These are phyloP conservation scores for Lepidothrix coronata DNA, from an alignment of 2,113 vertebrate species.

Conservation along the genomic window DNA sequence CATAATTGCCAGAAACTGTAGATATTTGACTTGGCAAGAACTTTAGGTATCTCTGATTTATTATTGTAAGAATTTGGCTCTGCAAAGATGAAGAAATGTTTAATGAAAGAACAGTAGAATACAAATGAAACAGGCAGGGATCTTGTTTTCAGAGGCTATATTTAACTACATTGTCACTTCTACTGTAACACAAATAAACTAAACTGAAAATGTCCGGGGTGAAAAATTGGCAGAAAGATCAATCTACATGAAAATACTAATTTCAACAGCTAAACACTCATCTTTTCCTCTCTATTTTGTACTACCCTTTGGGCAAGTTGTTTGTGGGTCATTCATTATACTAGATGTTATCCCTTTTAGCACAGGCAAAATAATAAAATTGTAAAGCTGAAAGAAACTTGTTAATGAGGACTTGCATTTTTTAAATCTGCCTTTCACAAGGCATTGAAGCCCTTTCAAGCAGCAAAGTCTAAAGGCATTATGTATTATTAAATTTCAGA, in stretches of 20 bases:
- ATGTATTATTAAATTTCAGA: background rate
- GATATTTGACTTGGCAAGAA: constrained; percentile 85
- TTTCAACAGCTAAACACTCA: constrained; percentile 42
- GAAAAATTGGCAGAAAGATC: constrained; percentile 19
- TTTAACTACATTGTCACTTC: constrained; percentile 74
- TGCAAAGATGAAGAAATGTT: constrained; percentile 81
- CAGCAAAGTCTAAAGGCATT: background rate
- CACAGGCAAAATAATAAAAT: background rate
- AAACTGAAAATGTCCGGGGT: constrained; percentile 52
- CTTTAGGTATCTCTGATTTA: constrained; percentile 79
- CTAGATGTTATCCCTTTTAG: background rate
- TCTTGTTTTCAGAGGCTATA: constrained; percentile 71
- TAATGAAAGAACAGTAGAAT: constrained; percentile 82
- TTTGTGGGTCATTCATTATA: background rate
- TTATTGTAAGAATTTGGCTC: constrained; percentile 83
- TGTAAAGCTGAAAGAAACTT: background rate
- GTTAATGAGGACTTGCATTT: background rate
- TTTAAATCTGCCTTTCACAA: background rate
- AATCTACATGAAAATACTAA: constrained; percentile 52
- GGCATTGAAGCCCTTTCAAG: background rate
- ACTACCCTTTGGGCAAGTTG: background rate
- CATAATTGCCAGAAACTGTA: constrained; percentile 85
- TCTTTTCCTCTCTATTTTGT: constrained; percentile 33
- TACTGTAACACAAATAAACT: constrained; percentile 80
- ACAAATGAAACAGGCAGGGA: constrained; percentile 74